Percentiles rank a stretch among this genome's conserved stretches.
phyloP scores from a whole-genome alignment of 35 echinoderm and acorn worm species.

The Strongylocentrotus purpuratus region DNA sequence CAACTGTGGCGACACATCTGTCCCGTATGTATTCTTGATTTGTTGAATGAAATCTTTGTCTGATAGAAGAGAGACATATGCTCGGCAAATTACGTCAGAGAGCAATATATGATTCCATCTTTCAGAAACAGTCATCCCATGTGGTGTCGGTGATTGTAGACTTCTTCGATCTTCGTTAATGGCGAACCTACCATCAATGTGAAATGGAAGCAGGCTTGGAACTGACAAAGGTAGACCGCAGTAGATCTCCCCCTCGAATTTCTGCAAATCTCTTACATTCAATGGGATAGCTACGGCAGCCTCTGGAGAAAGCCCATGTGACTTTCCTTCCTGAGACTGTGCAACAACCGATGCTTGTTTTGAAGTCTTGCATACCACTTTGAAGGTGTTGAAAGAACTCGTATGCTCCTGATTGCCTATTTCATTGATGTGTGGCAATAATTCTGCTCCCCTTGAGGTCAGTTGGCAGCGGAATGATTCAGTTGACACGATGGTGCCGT shows the following conservation, averaged over 20 bases:
- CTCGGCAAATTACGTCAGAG: too few relatives aligned
- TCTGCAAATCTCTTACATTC: too few relatives aligned
- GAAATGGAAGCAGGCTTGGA: slow-evolving; percentile 63
- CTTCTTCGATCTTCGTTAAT: slow-evolving; percentile 56
- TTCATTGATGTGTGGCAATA: neutral
- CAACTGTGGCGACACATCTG: too few relatives aligned
- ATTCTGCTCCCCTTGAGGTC: neutral
- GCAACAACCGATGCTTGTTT: neutral
- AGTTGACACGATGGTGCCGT: neutral
- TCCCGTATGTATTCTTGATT: too few relatives aligned
- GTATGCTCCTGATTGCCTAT: neutral
- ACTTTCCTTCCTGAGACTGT: too few relatives aligned
- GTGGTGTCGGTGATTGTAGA: slow-evolving; percentile 4
- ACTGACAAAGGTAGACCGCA: slow-evolving; percentile 76
- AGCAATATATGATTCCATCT: slow-evolving; percentile 68
- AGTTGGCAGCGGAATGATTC: neutral
- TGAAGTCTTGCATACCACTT: neutral
- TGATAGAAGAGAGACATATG: too few relatives aligned
- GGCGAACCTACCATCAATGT: slow-evolving; percentile 77
- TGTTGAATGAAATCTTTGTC: too few relatives aligned
- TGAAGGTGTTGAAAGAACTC: neutral
- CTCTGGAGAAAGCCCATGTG: too few relatives aligned
- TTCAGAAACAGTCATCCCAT: neutral
- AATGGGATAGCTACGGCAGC: too few relatives aligned
- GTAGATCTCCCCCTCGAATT: too few relatives aligned